Evolutionary conservation across 2,113 vertebrate species (phyloP).

Genomic region (Daphoenositta chrysoptera): DNA sequence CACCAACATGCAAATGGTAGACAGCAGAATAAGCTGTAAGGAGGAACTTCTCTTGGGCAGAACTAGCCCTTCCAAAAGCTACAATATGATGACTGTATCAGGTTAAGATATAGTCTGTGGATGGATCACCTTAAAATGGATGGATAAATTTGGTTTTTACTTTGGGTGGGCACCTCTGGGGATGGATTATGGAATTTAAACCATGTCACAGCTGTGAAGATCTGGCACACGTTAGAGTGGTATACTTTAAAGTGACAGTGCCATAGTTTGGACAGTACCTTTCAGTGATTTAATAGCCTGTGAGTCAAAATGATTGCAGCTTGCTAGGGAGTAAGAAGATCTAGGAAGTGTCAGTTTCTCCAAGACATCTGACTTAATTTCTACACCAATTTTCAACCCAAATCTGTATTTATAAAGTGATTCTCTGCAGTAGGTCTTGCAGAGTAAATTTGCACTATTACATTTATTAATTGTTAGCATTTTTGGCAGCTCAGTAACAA

Average conservation of each 20-base stretch:
- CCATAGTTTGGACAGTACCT: conserved; percentile 85
- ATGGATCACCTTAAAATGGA: conserved; percentile 93
- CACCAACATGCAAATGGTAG: conserved; percentile 86
- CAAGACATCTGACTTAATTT: conserved; percentile 66
- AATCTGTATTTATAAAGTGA: conserved; percentile 72
- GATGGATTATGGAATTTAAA: conserved; percentile 87
- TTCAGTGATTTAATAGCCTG: conserved; percentile 82
- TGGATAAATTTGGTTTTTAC: conserved; percentile 92
- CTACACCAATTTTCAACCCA: conserved; percentile 64
- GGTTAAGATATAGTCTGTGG: conserved; percentile 86
- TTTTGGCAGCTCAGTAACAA: conserved; percentile 80
- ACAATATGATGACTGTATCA: conserved; percentile 99
- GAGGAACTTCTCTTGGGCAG: conserved; percentile 96
- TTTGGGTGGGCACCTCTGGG: conserved; percentile 86
- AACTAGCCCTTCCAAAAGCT: conserved; percentile 95
- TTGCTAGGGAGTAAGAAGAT: conserved; percentile 75
- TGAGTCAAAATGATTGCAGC: conserved; percentile 74
- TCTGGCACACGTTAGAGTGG: conserved; percentile 80
- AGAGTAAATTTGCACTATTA: conserved; percentile 81
- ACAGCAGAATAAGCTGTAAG: conserved; percentile 98
- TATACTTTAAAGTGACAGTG: conserved; percentile 79
- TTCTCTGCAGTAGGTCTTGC: conserved; percentile 69
- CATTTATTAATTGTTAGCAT: conserved; percentile 74
- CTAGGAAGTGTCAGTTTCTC: conserved; percentile 73
- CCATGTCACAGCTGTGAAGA: conserved; percentile 86